phyloP scores from a whole-genome alignment of 2,888 invertebrate genomes.

The Chymomyza amoena region DNA sequence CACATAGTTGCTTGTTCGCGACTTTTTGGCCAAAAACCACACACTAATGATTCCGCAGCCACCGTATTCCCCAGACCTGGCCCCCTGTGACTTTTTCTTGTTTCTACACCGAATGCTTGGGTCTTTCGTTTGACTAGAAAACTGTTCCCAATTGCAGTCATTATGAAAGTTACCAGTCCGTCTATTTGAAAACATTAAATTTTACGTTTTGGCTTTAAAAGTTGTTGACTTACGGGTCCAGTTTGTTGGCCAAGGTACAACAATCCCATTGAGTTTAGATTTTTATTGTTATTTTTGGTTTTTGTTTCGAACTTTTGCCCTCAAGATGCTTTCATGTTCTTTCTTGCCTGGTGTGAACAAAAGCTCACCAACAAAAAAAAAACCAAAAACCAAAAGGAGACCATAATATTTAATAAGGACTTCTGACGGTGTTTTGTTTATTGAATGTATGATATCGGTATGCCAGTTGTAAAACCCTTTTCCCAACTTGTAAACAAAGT shows the following conservation, averaged over 20 bases:
- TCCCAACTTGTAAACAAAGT: slow-evolving; percentile 45
- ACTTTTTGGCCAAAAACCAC: too few relatives aligned
- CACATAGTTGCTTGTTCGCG: too few relatives aligned
- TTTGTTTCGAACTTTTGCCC: slow-evolving; percentile 27
- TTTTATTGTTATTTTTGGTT: slow-evolving; percentile 34
- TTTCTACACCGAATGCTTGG: too few relatives aligned
- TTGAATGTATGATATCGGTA: slow-evolving; percentile 14
- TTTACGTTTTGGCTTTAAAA: slow-evolving; percentile 12
- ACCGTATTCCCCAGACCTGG: too few relatives aligned
- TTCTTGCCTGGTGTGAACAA: slow-evolving; percentile 18
- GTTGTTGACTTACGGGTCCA: slow-evolving; percentile 28
- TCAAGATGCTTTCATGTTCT: slow-evolving; percentile 27
- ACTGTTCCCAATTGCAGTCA: too few relatives aligned
- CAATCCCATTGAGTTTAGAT: slow-evolving; percentile 20
- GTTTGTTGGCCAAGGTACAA: slow-evolving; percentile 13
- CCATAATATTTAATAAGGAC: slow-evolving; percentile 14
- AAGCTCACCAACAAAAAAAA: slow-evolving; percentile 11
- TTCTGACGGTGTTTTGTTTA: slow-evolving; percentile 14
- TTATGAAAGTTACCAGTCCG: too few relatives aligned
- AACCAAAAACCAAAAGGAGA: background rate
- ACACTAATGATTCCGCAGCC: too few relatives aligned
- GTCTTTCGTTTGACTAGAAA: too few relatives aligned
- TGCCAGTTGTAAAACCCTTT: slow-evolving; percentile 18
- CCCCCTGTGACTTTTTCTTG: too few relatives aligned
- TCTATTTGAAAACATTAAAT: slow-evolving; percentile 36